Conservation (phyloP, 2,797 vertebrate species). For the Phataginus tetradactyla region DNA sequence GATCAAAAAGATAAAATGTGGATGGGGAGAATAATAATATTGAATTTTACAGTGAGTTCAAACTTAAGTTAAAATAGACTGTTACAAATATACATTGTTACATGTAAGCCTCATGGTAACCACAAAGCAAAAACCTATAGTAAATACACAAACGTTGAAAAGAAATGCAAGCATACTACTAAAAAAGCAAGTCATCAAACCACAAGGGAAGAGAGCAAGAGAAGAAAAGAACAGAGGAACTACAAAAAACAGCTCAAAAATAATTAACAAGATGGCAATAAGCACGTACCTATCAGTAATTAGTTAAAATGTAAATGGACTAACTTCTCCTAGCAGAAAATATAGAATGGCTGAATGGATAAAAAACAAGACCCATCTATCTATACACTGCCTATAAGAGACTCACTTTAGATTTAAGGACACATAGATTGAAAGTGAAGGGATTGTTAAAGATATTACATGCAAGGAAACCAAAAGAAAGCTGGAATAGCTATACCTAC, state of each 20-base stretch:
- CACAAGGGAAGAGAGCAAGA: not conserved
- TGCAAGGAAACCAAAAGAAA: not conserved
- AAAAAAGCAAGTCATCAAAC: not conserved
- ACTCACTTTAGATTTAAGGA: not conserved
- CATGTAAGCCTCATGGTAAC: not conserved
- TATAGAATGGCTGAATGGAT: not conserved
- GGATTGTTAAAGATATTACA: not conserved
- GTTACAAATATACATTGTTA: not conserved
- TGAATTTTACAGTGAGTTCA: not conserved
- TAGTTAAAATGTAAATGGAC: not conserved
- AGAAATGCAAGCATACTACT: not conserved
- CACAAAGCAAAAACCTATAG: not conserved
- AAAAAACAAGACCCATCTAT: not conserved
- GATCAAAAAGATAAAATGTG: not conserved
- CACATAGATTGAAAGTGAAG: not conserved
- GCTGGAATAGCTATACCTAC: not conserved
- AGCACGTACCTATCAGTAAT: not conserved
- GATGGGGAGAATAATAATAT: not conserved
- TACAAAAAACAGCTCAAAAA: not conserved
- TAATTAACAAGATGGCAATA: not conserved
- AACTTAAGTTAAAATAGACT: not conserved
- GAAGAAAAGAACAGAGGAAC: not conserved
- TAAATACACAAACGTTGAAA: not conserved
- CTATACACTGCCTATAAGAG: not conserved
- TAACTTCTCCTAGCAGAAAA: not conserved